phyloP scores from a whole-genome alignment of 2,888 invertebrate species.

The Brachypterus glaber region DNA sequence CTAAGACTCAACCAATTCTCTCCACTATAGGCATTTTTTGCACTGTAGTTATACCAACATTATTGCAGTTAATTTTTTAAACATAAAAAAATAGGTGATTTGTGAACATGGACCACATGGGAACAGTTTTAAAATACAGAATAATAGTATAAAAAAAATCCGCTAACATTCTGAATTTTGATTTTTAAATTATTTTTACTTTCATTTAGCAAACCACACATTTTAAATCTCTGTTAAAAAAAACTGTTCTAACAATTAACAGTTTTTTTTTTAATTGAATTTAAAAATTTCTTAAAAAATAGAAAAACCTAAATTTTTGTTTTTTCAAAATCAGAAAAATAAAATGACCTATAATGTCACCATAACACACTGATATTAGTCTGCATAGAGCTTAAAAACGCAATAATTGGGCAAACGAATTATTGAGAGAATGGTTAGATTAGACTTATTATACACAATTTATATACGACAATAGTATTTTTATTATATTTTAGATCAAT shows the following conservation, averaged over 20 bases:
- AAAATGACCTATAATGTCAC: slow-evolving; percentile 14
- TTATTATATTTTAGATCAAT: slow-evolving; percentile 36
- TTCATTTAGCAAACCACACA: too few relatives aligned
- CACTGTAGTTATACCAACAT: slow-evolving; percentile 18
- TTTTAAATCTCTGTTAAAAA: too few relatives aligned
- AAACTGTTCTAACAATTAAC: not conserved
- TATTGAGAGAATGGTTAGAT: slow-evolving; percentile 27
- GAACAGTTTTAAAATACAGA: too few relatives aligned
- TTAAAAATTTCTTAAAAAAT: too few relatives aligned
- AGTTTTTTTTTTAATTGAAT: not conserved
- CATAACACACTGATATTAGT: not conserved
- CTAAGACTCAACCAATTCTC: not conserved
- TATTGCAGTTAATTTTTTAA: slow-evolving; percentile 10
- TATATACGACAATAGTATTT: slow-evolving; percentile 40
- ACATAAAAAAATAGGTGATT: not conserved
- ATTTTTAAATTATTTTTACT: too few relatives aligned
- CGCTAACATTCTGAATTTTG: too few relatives aligned
- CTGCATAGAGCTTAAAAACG: not conserved
- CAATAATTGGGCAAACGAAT: slow-evolving; percentile 13
- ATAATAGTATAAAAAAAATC: too few relatives aligned
- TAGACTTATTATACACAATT: slow-evolving; percentile 26
- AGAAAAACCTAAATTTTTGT: too few relatives aligned
- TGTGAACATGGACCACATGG: too few relatives aligned
- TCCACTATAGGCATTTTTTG: not conserved
- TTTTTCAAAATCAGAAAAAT: too few relatives aligned